Base-by-base conservation (phyloP, 2,888 invertebrate genomes). In the Choreutis nemorana region DNA sequence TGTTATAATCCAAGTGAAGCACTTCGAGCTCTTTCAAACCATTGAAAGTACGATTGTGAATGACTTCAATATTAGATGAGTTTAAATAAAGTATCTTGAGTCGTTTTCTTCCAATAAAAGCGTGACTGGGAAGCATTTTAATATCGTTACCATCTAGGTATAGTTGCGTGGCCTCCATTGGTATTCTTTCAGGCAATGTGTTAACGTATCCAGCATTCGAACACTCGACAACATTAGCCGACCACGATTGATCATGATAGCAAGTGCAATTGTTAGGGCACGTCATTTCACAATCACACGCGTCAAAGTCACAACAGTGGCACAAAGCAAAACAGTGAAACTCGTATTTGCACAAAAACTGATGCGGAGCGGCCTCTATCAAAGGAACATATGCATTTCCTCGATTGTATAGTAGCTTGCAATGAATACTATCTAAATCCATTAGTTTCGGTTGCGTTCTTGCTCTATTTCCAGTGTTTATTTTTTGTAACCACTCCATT, bases 211-310 rank as follows among this genome's bases (percentile, higher is more conserved):
- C 87, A 39, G 87, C 83, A 35, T 78, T 81, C 26, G 89, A 87
- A 55, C 92, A 92, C 62, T 91, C 91, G 28, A 92, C 91, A 26
- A 92, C 89, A 70, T 92, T 92, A 11, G 90, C 90, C 24, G 87
- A 85, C 90, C 91, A 93, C 13, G 89, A 87, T 55, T 90, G 89
- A 64, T 94, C 93, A 56, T 91, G 90, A 71, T 91, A 94, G 65
- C 94, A 94, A 31, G 89, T 89, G 68, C 94, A 94, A 55, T 90
- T 90, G 31, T 82, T 83, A 13, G 94, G 94, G 53, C 94, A 94
- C 28, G 90, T 91, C 89, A 92, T 92, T 81, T 94, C 90, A 73
- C 94, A 94, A 67, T 94, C 94, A 61, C 94, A 94, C 18, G 91
- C 91, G 52, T 92, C 92, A 57, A 91, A 94, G 61, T 93, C 92